Evolutionary conservation across 2,113 vertebrate species (phyloP).

Genomic region (Ascaphus truei): DNA sequence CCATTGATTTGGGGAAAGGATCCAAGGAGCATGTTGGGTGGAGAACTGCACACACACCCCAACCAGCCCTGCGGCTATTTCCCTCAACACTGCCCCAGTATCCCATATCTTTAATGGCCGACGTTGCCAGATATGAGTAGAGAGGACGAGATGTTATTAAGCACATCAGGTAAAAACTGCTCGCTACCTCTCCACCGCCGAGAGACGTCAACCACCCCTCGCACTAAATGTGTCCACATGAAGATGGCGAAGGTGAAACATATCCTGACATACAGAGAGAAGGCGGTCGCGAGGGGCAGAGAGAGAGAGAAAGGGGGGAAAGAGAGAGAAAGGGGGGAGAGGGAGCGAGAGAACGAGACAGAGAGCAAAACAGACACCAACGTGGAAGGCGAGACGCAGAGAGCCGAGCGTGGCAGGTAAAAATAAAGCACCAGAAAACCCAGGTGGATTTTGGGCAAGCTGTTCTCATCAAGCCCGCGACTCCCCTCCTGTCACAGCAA

Average conservation of each 20-base stretch:
- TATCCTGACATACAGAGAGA: conserved; percentile 21
- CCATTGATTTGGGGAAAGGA: too few species aligned
- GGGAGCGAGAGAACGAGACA: conserved; percentile 31
- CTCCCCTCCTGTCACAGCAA: conserved; percentile 88
- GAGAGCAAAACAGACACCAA: conserved; percentile 49
- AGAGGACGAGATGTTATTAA: not conserved
- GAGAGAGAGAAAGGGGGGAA: too few species aligned
- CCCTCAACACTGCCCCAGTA: too few species aligned
- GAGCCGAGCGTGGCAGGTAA: conserved; percentile 70
- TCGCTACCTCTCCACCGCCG: not conserved
- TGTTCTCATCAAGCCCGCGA: conserved; percentile 85
- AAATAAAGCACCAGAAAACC: conserved; percentile 79
- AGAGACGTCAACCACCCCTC: not conserved
- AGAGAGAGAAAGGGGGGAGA: not conserved
- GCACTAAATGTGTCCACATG: conserved; percentile 30
- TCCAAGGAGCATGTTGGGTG: too few species aligned
- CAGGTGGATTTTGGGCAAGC: conserved; percentile 96
- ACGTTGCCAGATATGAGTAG: too few species aligned
- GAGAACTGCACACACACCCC: too few species aligned
- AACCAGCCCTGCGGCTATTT: too few species aligned
- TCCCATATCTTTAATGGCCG: too few species aligned
- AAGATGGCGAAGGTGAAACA: conserved; percentile 31
- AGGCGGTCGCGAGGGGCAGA: conserved; percentile 19
- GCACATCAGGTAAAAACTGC: not conserved
- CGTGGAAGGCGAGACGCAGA: conserved; percentile 45